Evolutionary conservation across 2,888 invertebrate species (phyloP).

Genomic region (Anthophora plumipes): DNA sequence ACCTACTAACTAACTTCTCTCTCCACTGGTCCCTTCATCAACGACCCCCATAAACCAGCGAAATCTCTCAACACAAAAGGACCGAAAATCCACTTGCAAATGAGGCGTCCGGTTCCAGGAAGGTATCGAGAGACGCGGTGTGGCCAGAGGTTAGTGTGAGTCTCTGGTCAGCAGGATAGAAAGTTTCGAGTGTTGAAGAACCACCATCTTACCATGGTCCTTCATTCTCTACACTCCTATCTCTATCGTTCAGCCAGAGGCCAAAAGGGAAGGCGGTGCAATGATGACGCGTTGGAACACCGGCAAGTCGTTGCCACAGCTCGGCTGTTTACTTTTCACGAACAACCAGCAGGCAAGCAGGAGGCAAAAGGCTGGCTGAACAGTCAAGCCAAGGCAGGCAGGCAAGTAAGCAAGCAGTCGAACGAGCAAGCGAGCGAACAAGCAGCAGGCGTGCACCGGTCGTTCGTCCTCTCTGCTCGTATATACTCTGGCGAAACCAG

Average conservation of each 20-base stretch:
- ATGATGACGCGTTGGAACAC: constrained; percentile 63
- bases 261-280: constrained; percentile 48
- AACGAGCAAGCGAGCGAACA: constrained; percentile 18
- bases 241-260: constrained; percentile 60
- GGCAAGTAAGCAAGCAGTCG: constrained; percentile 4
- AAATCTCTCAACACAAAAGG: not conserved
- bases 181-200: constrained; percentile 27
- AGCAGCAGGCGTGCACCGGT: constrained; percentile 48
- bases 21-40: not conserved
- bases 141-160: constrained; percentile 7
- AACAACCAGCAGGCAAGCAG: constrained; percentile 59
- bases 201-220: constrained; percentile 53
- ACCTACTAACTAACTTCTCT: not conserved
- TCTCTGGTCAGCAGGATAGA: constrained; percentile 36
- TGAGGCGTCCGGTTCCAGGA: constrained; percentile 12
- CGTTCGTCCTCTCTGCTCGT: constrained; percentile 42
- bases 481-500: constrained; percentile 61
- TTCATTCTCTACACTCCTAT: constrained; percentile 35
- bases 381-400: constrained; percentile 11
- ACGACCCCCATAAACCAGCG: not conserved
- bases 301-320: constrained; percentile 74
- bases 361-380: constrained; percentile 2
- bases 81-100: not conserved
- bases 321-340: constrained; percentile 78
- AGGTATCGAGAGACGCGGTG: not conserved